Evolutionary conservation across 2,888 invertebrate species (phyloP).

Genomic region (Campoplex capitator): DNA sequence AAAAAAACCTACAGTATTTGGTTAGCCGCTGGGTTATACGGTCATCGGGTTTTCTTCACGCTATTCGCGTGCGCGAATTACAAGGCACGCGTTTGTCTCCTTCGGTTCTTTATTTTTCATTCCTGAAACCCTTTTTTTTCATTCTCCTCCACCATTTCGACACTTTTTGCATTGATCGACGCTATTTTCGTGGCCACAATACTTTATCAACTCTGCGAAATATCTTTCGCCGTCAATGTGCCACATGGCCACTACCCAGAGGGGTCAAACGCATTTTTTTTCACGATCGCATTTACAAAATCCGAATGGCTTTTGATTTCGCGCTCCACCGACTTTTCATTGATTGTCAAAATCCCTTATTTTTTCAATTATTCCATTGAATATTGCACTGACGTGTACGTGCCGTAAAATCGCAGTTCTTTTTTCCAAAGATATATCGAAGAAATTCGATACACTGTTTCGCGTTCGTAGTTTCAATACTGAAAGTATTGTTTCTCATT

Average conservation of each 20-base stretch:
- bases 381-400: background rate
- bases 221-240: slow-evolving; percentile 68
- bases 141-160: background rate
- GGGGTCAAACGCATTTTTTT: slow-evolving; percentile 9
- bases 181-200: background rate
- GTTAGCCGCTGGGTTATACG: slow-evolving; percentile 70
- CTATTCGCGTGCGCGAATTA: slow-evolving; percentile 35
- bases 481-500: background rate
- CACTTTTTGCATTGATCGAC: background rate
- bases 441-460: background rate
- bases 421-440: background rate
- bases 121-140: background rate
- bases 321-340: background rate
- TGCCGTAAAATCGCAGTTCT: background rate
- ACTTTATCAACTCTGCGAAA: slow-evolving; percentile 47
- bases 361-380: background rate
- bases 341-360: background rate
- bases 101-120: background rate
- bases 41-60: slow-evolving; percentile 42
- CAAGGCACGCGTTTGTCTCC: slow-evolving; percentile 53
- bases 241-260: slow-evolving; percentile 61
- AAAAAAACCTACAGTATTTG: slow-evolving; percentile 70
- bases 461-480: background rate
- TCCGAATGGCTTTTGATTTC: background rate
- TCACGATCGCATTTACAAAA: slow-evolving; percentile 49